phyloP scores from a whole-genome alignment of 2,888 invertebrate genomes.

The Penaeus monodon region DNA sequence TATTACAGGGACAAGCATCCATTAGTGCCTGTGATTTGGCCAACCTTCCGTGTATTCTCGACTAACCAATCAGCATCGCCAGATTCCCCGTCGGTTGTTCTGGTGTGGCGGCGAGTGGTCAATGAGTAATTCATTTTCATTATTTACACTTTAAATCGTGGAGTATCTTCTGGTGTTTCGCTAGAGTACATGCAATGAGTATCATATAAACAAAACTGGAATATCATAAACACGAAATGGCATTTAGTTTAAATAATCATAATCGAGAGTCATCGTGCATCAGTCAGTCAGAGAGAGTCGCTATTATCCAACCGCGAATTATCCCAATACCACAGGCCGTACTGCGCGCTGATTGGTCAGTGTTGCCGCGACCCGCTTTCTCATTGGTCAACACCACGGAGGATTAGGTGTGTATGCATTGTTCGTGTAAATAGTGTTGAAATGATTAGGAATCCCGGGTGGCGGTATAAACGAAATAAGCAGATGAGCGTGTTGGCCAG shows the following conservation, averaged over 20 bases:
- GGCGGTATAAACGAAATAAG: constrained; percentile 59
- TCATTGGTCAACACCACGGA: constrained; percentile 54
- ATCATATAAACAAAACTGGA: background rate
- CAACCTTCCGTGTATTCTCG: constrained; percentile 59
- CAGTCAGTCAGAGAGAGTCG: constrained; percentile 42
- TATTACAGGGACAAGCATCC: constrained; percentile 57
- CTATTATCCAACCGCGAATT: constrained; percentile 63
- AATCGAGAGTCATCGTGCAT: constrained; percentile 27
- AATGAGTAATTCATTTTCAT: background rate
- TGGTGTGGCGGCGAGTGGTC: background rate
- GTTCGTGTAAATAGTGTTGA: constrained; percentile 63
- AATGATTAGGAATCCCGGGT: constrained; percentile 56
- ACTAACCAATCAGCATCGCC: constrained; percentile 47
- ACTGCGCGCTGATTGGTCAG: constrained; percentile 54
- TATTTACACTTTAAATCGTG: too few relatives aligned
- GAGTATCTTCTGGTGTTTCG: too few relatives aligned
- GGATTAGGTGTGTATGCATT: constrained; percentile 61
- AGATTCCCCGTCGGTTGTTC: constrained; percentile 15
- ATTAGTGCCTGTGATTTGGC: constrained; percentile 54
- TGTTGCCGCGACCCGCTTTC: constrained; percentile 36
- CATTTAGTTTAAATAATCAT: background rate
- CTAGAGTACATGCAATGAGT: too few relatives aligned
- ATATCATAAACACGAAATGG: background rate
- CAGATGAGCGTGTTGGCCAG: constrained; percentile 38
- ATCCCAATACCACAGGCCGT: constrained; percentile 60